Base-by-base conservation (phyloP, 1,140 invertebrate genomes). In the Nilaparvata lugens region DNA sequence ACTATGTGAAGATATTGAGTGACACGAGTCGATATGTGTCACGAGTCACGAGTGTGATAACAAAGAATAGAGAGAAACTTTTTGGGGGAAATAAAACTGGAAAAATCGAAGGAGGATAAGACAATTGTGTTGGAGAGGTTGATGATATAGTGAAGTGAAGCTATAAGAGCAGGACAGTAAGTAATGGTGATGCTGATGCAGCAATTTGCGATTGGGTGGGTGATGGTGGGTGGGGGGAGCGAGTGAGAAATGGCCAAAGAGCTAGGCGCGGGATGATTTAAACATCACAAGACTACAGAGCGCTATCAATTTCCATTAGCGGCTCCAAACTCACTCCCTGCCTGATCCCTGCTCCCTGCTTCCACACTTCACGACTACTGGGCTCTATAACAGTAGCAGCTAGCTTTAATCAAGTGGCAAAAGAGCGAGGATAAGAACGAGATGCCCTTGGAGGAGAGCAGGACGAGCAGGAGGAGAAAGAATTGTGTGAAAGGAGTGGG, bases 251-350 rank as follows among this genome's bases (percentile, higher is more conserved):
- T 48, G 45, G 45, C 45, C 45, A 48, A 16, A 5, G 45, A 18
- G 9, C 38, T 18, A 7, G 6, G 21, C 45, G 21, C 45, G 45
- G 6, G 45, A 48, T 48, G 45, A 48, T 48, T 48, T 48, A 48
- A 48, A 48, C 45, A 48, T 48, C 45, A 48, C 16, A 7, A 48
- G 45, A 48, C 45, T 48, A 48, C 45, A 48, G 45, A 19, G 21
- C 45, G 45, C 45, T 48, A 48, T 48, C 45, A 48, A 48, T 48
- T 48, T 48, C 45, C 45, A 48, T 48, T 48, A 48, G 45, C 45
- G 45, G 5, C 45, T 35, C 31, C 18, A 48, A 48, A 48, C 45
- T 48, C 45, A 9, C 18, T 6, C 5, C 9, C 31, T 35, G 7
- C 31, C 31, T 35, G 7, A 28, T 4, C 31, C 31, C 7, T 4